Evolutionary conservation across 2,888 invertebrate genomes (phyloP).

Genomic region (Gibbula magus): DNA sequence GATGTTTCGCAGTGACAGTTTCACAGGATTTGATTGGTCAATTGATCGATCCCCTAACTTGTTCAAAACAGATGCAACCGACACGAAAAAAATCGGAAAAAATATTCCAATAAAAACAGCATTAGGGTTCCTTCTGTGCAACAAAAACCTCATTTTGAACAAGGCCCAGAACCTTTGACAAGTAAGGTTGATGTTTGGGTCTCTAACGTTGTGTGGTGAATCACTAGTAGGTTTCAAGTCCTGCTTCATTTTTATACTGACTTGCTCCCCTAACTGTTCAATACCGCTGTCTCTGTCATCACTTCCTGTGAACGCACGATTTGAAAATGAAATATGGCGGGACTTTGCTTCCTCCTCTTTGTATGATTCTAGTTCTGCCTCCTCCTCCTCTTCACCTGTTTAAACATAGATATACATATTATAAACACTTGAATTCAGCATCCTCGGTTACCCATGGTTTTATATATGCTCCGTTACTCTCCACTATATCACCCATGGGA

Average conservation of each 20-base stretch:
- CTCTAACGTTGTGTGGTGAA: no score
- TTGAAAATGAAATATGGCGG: neutral
- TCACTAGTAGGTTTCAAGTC: neutral
- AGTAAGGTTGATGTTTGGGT: slow-evolving; percentile 4
- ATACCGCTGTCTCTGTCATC: no score
- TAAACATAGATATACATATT: no score
- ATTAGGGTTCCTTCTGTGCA: slow-evolving; percentile 44
- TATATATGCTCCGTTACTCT: no score
- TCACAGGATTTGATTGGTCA: slow-evolving; percentile 19
- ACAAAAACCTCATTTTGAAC: slow-evolving; percentile 50
- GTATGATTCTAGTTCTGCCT: no score
- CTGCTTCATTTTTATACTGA: neutral
- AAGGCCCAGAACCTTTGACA: slow-evolving; percentile 56
- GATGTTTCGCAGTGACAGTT: slow-evolving; percentile 34
- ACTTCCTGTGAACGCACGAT: neutral
- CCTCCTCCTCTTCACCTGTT: neutral
- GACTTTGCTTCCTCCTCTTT: no score
- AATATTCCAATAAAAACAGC: slow-evolving; percentile 53
- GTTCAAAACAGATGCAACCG: slow-evolving; percentile 53
- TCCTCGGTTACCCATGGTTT: no score
- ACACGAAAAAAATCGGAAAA: slow-evolving; percentile 57
- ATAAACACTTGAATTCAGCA: no score
- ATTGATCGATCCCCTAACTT: slow-evolving; percentile 14
- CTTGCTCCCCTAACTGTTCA: neutral
- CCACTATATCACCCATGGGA: no score